Conservation (phyloP, 1,140 invertebrate genomes). For the Protaetia brevitarsis region DNA sequence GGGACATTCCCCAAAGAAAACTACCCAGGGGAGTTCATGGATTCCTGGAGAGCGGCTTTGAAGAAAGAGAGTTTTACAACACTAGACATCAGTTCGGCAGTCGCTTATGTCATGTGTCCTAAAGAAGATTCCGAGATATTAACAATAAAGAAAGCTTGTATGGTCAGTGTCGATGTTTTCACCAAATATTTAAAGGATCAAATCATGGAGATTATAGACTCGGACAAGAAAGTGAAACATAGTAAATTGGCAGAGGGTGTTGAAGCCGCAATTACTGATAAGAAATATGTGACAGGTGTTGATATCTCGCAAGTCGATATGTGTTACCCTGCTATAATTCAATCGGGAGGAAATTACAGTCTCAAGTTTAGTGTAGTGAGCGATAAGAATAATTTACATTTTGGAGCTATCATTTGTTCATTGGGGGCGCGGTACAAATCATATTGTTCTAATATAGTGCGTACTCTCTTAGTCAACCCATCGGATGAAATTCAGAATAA, state of each 20-base stretch:
- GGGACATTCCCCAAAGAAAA: constrained; percentile 96
- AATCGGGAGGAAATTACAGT: constrained; percentile 95
- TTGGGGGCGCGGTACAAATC: constrained; percentile 94
- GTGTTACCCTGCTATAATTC: constrained; percentile 98
- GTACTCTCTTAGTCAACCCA: constrained; percentile 97
- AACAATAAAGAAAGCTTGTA: constrained; percentile 90
- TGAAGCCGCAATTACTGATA: constrained; percentile 84
- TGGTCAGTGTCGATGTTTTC: constrained; percentile 92
- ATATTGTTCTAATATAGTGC: constrained; percentile 97
- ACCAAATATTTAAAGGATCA: constrained; percentile 96
- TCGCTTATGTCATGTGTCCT: constrained; percentile 86
- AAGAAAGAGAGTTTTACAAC: constrained; percentile 78
- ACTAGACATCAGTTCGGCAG: constrained; percentile 80
- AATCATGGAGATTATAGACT: constrained; percentile 98
- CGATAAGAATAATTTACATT: constrained; percentile 92
- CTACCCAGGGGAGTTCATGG: constrained; percentile 89
- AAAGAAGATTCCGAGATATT: constrained; percentile 94
- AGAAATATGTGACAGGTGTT: constrained; percentile 90
- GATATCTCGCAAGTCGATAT: constrained; percentile 89
- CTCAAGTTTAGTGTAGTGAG: constrained; percentile 94
- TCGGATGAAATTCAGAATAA: constrained; percentile 76
- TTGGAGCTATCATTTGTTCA: constrained; percentile 94
- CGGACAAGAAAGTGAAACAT: constrained; percentile 95
- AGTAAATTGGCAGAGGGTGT: constrained; percentile 92
- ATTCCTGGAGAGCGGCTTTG: constrained; percentile 79